phyloP scores from a whole-genome alignment of 2,888 invertebrate species.

The Caenorhabditis zanzibari region DNA sequence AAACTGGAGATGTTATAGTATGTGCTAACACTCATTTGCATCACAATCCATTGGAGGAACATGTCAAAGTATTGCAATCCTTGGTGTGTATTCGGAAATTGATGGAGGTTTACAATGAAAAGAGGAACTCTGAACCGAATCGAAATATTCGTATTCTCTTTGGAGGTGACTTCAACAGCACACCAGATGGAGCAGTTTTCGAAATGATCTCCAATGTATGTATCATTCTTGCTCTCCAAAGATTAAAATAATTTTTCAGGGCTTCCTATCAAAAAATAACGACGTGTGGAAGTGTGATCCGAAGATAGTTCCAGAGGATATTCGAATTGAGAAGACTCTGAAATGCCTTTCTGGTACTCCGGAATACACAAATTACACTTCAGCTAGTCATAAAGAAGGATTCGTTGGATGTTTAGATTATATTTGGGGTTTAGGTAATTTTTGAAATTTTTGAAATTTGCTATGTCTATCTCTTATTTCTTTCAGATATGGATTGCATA shows the following conservation, averaged over 20 bases:
- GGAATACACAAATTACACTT: conserved; percentile 72
- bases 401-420: conserved; percentile 71
- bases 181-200: conserved; percentile 88
- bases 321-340: conserved; percentile 1
- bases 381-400: conserved; percentile 24
- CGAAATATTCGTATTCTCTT: conserved; percentile 86
- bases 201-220: conserved; percentile 87
- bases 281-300: conserved; percentile 90
- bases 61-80: conserved; percentile 91
- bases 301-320: conserved; percentile 1
- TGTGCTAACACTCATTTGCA: conserved; percentile 94
- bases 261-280: conserved; percentile 87
- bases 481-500: background rate
- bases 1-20: conserved; percentile 69
- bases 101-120: conserved; percentile 18
- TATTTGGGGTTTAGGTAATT: conserved; percentile 65
- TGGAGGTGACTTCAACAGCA: conserved; percentile 95
- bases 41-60: conserved; percentile 94
- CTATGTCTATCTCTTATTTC: too few relatives aligned
- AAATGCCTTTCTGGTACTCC: conserved; percentile 52
- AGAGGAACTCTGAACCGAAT: background rate
- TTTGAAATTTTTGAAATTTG: too few relatives aligned
- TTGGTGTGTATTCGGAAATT: conserved; percentile 25
- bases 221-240: background rate
- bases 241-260: conserved; percentile 78